Base-by-base conservation (phyloP, 2,888 invertebrate genomes). In the Folsomia candida region DNA sequence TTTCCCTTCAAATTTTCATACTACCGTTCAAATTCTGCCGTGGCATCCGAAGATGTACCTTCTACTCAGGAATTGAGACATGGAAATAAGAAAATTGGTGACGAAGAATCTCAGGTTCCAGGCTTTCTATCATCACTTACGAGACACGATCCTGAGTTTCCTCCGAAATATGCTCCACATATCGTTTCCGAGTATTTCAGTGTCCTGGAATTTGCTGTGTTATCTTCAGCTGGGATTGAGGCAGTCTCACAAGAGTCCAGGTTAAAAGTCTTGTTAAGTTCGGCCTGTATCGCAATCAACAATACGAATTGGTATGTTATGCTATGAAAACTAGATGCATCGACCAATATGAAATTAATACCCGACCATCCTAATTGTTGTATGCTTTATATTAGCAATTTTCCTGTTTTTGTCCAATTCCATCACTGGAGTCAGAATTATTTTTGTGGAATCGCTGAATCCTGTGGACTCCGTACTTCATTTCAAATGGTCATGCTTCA, bases 401-500 rank as follows among this genome's bases (percentile, higher is more conserved):
- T 94, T 74, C 95, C 97, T 25, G 86, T 93, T 25, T 94, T 97
- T 84, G 87, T 96, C 26, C 94, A 95, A 85, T 88, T 93, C 26
- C 87, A 90, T 80, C 90, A 92, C 81, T 88, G 88, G 76, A 91
- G 91, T 89, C 91, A 94, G 81, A 88, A 90, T 67, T 89, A 89
- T 81, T 84, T 83, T 75, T 83, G 90, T 65, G 97, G 97, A 6
- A 88, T 93, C 9, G 90, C 90, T 80, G 89, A 93, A 81, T 89
- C 89, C 25, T 89, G 88, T 80, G 90, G 91, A 61, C 86, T 89
- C 58, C 87, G 91, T 78, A 89, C 91, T n/a, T 90, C 90, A 81
- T 95, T 93, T 83, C 93, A 97, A 82, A 92, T 94, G 86, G 90
- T 94, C 63, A 92, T 95, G 82, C 85, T 97, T 73, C 90, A 90